Conservation (phyloP, 1,140 invertebrate genomes). For the Andrena cerasifolii region DNA sequence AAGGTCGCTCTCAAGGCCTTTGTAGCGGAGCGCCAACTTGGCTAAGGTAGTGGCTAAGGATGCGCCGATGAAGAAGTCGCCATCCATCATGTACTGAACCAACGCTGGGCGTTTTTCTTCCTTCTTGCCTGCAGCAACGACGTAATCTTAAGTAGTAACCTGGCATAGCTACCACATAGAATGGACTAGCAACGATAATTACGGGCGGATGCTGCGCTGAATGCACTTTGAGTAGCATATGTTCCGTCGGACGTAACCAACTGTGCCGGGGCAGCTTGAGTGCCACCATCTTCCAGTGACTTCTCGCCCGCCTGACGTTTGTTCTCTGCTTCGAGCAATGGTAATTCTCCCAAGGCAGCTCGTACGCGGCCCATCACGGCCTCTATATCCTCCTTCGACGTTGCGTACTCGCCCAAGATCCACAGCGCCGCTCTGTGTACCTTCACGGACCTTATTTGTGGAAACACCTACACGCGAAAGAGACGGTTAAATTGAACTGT, state of each 20-base stretch:
- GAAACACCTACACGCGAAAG: slow-evolving; percentile 82
- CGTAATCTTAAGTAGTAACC: not conserved
- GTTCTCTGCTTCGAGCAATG: slow-evolving; percentile 95
- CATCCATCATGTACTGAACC: slow-evolving; percentile 94
- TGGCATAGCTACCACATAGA: not conserved
- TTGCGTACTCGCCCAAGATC: slow-evolving; percentile 98
- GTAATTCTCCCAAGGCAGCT: slow-evolving; percentile 92
- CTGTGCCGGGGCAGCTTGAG: slow-evolving; percentile 81
- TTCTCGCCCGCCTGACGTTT: slow-evolving; percentile 87
- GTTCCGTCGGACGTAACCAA: slow-evolving; percentile 99
- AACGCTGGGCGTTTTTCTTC: slow-evolving; percentile 89
- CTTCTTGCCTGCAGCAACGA: slow-evolving; percentile 82
- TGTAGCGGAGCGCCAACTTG: slow-evolving; percentile 93
- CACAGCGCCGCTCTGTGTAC: slow-evolving; percentile 98
- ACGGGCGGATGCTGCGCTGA: slow-evolving; percentile 87
- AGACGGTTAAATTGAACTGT: slow-evolving; percentile 9
- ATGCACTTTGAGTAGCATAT: slow-evolving; percentile 98
- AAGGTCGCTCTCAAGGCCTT: slow-evolving; percentile 83
- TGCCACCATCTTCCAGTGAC: slow-evolving; percentile 80
- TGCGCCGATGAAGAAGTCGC: slow-evolving; percentile 98
- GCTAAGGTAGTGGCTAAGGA: slow-evolving; percentile 94
- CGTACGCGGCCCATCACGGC: slow-evolving; percentile 90
- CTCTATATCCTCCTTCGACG: slow-evolving; percentile 89
- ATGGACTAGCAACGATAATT: not conserved
- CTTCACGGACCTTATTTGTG: slow-evolving; percentile 91